These are phyloP conservation scores for Lutraria lutraria DNA, from an alignment of 2,888 invertebrate species.

Conservation along the genomic window DNA sequence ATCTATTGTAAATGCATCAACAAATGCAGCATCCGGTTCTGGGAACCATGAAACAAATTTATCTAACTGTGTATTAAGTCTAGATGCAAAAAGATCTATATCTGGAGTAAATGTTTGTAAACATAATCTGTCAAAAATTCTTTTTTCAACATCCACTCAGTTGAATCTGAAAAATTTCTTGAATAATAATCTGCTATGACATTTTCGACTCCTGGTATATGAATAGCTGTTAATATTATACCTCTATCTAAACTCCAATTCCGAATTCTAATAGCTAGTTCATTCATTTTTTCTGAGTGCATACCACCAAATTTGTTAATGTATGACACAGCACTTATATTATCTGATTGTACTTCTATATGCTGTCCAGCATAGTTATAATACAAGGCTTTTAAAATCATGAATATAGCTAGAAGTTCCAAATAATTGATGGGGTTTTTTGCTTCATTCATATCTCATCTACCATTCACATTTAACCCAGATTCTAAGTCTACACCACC, in stretches of 20 bases:
- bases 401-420: slow-evolving; percentile 46
- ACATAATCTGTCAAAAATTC: slow-evolving; percentile 50
- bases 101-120: slow-evolving; percentile 58
- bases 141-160: slow-evolving; percentile 62
- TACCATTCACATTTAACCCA: slow-evolving; percentile 26
- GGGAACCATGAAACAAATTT: slow-evolving; percentile 60
- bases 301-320: slow-evolving; percentile 54
- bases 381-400: slow-evolving; percentile 28
- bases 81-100: slow-evolving; percentile 65
- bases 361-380: slow-evolving; percentile 7
- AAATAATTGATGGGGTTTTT: slow-evolving; percentile 44
- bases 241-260: slow-evolving; percentile 50
- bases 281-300: slow-evolving; percentile 29
- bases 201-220: slow-evolving; percentile 44
- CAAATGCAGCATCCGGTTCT: slow-evolving; percentile 55
- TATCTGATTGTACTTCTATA: slow-evolving; percentile 45
- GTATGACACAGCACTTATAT: slow-evolving; percentile 42
- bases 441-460: slow-evolving; percentile 50
- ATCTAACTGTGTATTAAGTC: slow-evolving; percentile 42
- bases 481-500: slow-evolving; percentile 28
- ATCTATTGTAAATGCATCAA: slow-evolving; percentile 62
- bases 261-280: slow-evolving; percentile 49
- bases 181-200: slow-evolving; percentile 56
- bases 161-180: slow-evolving; percentile 59
- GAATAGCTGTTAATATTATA: slow-evolving; percentile 43